Evolutionary conservation across 2,113 vertebrate genomes (phyloP), one percentile per base, ranked within the genome.

Genomic region (Chascanopsetta lugubris): DNA sequence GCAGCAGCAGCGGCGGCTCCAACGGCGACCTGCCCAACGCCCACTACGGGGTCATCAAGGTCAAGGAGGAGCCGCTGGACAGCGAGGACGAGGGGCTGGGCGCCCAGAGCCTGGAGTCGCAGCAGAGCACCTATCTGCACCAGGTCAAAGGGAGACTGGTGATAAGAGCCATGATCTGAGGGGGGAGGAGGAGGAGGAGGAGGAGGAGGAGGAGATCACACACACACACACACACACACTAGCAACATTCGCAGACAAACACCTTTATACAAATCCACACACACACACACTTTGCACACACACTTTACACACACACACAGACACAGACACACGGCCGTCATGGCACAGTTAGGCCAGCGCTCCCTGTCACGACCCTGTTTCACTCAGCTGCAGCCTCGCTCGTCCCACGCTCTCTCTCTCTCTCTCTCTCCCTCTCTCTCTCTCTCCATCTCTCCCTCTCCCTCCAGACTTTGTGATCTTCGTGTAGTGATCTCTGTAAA

Each of bases 111-210:
- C 89, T 94, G 80, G 94, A 92, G 90, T 88, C 93, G 69, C 92
- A 95, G 92, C 94, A 94, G 91, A 94, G 92, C 92, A 85, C 93
- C 93, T 97, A 95, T 94, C 92, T 98, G 80, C 95, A 96, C 94
- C 96, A 98, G 93, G 95, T 98, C 93, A 98, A 97, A 92, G 95
- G 96, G 83, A 94, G 95, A 83, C 93, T 97, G 92, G 95, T 98
- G 89, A 96, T 98, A 91, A 94, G 95, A 91, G 95, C 97, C 85
- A 94, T 98, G 92, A 96, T 97, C 89, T 98, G 93, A 98, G 84
- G 49, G 72, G 25, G 58, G 56, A 64, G 62, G 57, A 74, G 58
- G 71, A 75, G 57, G 82, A 75, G 67, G n/a, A n/a, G 49, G 72
- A 22, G 58, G 56, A 64, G 62, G 57, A 74, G 58, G 71, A 75